A percentile compares a stretch with the other conserved stretches of the same genome.
phyloP scores from a whole-genome alignment of 2,797 vertebrate genomes.

The Myiothlypis coronata region DNA sequence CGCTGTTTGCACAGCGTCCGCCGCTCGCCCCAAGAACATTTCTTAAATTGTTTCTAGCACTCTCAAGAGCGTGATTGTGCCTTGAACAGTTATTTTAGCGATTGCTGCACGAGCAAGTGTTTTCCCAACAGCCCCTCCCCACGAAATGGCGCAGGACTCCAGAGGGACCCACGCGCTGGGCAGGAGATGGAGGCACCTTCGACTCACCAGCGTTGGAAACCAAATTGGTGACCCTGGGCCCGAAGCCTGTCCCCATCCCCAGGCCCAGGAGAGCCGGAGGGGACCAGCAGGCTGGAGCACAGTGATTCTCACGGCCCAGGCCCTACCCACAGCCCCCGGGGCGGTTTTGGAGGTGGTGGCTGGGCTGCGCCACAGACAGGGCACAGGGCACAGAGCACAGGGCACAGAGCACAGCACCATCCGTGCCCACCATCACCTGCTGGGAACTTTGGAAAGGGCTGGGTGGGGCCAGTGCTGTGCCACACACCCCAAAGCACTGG shows the following conservation, averaged over 20 bases:
- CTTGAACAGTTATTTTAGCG: neutral
- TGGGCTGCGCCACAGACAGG: neutral
- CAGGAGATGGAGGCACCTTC: neutral
- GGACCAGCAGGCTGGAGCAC: neutral
- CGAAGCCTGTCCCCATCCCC: neutral
- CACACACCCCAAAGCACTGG: neutral
- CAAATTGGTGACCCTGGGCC: neutral
- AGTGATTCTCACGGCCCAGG: neutral
- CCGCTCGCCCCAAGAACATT: constrained; percentile 28
- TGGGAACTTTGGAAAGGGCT: neutral
- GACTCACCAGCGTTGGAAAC: neutral
- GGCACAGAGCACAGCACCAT: neutral
- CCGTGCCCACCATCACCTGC: neutral
- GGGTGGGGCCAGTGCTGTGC: rapidly evolving
- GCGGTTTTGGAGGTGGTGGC: neutral
- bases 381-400: neutral
- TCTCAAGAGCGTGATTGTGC: constrained; percentile 13
- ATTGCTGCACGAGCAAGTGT: neutral
- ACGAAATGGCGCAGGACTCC: neutral
- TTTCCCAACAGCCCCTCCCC: neutral
- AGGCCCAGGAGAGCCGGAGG: neutral
- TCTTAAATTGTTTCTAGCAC: constrained; percentile 59
- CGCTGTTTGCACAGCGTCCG: constrained; percentile 52
- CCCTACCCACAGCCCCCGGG: neutral
- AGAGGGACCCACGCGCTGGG: rapidly evolving